phyloP scores from a whole-genome alignment of 2,888 invertebrate genomes.

The Dryomyza anilis region DNA sequence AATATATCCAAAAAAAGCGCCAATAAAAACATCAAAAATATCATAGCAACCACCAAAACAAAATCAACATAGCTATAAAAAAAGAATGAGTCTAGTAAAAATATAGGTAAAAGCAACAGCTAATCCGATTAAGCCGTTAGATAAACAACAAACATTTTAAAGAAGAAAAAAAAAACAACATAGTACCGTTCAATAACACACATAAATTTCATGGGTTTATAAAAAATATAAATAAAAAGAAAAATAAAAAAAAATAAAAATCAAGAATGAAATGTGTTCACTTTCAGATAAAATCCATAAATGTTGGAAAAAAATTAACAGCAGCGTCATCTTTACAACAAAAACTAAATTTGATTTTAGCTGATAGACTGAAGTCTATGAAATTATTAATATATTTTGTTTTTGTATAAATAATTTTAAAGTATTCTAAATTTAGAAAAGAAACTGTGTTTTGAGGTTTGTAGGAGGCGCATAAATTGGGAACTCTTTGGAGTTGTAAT shows the following conservation, averaged over 20 bases:
- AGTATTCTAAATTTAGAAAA: too few species aligned
- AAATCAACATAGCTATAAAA: not conserved
- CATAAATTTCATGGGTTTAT: not conserved
- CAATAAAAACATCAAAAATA: not conserved
- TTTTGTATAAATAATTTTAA: too few species aligned
- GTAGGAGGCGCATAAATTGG: too few species aligned
- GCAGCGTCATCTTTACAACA: not conserved
- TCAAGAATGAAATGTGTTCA: not conserved
- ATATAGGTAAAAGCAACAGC: constrained; percentile 12
- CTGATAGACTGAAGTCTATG: too few species aligned
- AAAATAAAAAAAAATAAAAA: not conserved
- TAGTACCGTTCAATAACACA: constrained; percentile 15
- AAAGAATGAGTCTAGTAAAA: too few species aligned
- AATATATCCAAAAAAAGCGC: not conserved
- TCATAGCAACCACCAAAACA: not conserved
- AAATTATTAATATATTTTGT: too few species aligned
- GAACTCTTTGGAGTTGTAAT: too few species aligned
- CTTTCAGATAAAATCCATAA: constrained; percentile 3
- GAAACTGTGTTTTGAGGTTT: too few species aligned
- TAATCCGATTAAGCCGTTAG: constrained; percentile 27
- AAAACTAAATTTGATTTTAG: not conserved
- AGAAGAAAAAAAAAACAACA: not conserved
- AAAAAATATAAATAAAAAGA: not conserved
- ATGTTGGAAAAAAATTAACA: not conserved
- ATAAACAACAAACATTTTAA: constrained; percentile 10